Percentiles rank a stretch among this genome's conserved stretches.
Evolutionary conservation across 2,888 invertebrate species (phyloP).

Genomic region (Adelphocoris suturalis): DNA sequence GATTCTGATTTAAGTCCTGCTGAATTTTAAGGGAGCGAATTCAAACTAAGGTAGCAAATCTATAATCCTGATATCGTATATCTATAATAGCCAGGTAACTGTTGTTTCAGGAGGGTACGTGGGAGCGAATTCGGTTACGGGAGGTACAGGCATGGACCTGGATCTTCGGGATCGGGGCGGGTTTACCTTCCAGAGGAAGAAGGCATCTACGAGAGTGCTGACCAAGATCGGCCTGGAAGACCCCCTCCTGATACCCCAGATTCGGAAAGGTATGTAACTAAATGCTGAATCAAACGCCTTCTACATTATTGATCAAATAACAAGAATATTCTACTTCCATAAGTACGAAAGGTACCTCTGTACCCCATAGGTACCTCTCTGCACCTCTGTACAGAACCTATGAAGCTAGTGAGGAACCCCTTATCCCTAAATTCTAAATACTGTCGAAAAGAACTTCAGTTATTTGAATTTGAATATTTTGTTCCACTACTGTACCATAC

Average conservation of each 20-base stretch:
- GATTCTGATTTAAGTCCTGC: too few relatives aligned
- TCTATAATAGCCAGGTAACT: neutral
- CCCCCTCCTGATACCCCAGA: conserved; percentile 86
- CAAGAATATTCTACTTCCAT: too few relatives aligned
- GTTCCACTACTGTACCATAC: too few relatives aligned
- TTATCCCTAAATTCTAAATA: too few relatives aligned
- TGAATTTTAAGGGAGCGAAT: too few relatives aligned
- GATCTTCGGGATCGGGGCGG: conserved; percentile 79
- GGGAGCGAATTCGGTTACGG: conserved; percentile 84
- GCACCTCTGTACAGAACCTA: too few relatives aligned
- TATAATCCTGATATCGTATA: neutral
- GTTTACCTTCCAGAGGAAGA: conserved; percentile 87
- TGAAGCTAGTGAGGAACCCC: too few relatives aligned
- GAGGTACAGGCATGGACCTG: conserved; percentile 83
- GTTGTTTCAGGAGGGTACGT: conserved; percentile 72
- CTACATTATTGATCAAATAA: conserved; percentile 4
- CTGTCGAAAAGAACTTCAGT: too few relatives aligned
- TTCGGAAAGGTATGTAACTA: conserved; percentile 94
- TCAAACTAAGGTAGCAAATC: neutral
- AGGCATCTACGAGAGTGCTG: conserved; percentile 92
- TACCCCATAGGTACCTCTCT: too few relatives aligned
- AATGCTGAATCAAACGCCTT: conserved; percentile 28
- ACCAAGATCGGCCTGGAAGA: conserved; percentile 82
- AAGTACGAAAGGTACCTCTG: too few relatives aligned
- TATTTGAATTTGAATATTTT: too few relatives aligned